Conservation (phyloP, 2,888 invertebrate species). For the Epistrophella euchroma region DNA sequence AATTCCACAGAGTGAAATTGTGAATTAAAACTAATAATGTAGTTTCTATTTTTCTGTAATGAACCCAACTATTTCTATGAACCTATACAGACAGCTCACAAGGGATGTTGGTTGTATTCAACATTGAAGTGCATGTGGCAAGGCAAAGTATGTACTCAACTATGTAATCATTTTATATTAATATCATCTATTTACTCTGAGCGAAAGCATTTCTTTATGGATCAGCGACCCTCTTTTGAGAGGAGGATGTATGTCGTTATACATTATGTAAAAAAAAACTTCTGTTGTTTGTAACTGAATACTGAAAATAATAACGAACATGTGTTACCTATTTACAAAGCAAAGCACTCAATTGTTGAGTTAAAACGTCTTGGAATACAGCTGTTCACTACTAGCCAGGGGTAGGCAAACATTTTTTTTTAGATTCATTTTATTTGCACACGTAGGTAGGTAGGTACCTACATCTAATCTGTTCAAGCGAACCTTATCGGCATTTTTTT, state of each 20-base stretch:
- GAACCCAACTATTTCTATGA: neutral
- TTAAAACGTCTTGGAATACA: neutral
- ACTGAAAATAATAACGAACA: constrained; percentile 18
- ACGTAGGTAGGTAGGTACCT: too few relatives aligned
- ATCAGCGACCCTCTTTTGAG: constrained; percentile 16
- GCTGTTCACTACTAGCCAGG: neutral
- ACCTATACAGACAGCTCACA: neutral
- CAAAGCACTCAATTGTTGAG: constrained; percentile 1
- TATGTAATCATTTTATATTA: constrained; percentile 6
- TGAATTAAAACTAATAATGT: constrained; percentile 5
- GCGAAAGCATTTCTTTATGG: constrained; percentile 30
- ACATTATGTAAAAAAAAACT: constrained; percentile 21
- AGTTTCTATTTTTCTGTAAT: constrained; percentile 3
- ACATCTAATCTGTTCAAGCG: too few relatives aligned
- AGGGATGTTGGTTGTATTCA: constrained; percentile 21
- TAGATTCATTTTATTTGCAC: neutral
- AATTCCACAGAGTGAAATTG: constrained; percentile 36
- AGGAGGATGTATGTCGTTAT: neutral
- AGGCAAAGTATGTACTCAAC: neutral
- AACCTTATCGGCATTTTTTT: too few relatives aligned
- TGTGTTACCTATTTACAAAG: constrained; percentile 20
- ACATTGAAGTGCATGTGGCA: constrained; percentile 11
- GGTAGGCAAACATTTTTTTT: neutral
- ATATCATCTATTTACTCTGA: constrained; percentile 19
- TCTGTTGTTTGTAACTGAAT: neutral